phyloP scores from a whole-genome alignment of 2,113 vertebrate genomes.

The Oostethus manadensis region DNA sequence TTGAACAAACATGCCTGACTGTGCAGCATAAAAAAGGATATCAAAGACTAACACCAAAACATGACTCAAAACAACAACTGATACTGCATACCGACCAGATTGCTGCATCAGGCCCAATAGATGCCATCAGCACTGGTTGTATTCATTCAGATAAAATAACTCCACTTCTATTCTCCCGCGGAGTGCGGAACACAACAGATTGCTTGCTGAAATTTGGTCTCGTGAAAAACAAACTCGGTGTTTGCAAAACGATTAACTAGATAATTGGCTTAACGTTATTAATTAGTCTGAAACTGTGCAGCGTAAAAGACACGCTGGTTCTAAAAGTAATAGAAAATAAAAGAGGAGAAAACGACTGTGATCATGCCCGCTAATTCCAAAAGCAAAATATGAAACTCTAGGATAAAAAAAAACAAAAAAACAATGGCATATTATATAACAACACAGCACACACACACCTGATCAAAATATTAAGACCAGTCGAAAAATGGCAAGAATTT shows the following conservation, averaged over 20 bases:
- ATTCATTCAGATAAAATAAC: constrained; percentile 30
- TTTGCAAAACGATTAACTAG: constrained; percentile 9
- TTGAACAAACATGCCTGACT: too few relatives aligned
- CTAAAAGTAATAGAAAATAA: constrained; percentile 13
- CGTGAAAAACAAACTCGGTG: background rate
- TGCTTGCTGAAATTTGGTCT: constrained; percentile 23
- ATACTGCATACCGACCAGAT: background rate
- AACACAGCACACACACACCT: background rate
- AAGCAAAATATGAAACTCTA: background rate
- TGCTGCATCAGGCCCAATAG: constrained; percentile 19
- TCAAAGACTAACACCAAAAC: background rate
- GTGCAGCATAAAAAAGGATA: background rate
- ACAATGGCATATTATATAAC: background rate
- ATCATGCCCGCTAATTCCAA: background rate
- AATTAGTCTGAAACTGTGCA: constrained; percentile 11
- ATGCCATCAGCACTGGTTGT: constrained; percentile 26
- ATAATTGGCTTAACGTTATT: constrained; percentile 21
- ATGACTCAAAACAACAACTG: too few relatives aligned
- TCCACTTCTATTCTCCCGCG: constrained; percentile 20
- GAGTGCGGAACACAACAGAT: constrained; percentile 19
- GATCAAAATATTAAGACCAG: too few relatives aligned
- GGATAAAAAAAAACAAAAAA: too few relatives aligned
- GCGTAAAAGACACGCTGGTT: constrained; percentile 6
- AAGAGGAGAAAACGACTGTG: constrained; percentile 8
- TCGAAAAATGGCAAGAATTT: too few relatives aligned